These are phyloP conservation scores for Lethenteron reissneri DNA, from an alignment of 2,113 vertebrate species.

Conservation along the genomic window DNA sequence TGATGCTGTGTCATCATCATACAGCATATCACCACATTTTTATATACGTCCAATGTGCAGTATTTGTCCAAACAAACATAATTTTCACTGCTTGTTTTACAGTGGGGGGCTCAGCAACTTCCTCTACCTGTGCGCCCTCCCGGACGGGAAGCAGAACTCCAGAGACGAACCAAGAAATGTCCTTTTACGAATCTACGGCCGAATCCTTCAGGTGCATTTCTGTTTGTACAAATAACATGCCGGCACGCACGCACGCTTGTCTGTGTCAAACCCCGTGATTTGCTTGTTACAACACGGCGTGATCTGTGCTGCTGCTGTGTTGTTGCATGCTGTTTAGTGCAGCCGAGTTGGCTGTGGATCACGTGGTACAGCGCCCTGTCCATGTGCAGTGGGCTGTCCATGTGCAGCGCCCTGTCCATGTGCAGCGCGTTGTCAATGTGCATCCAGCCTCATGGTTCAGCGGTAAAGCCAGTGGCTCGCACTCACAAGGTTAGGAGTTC, in stretches of 20 bases:
- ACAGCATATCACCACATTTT: too few species aligned
- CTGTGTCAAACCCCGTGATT: not conserved
- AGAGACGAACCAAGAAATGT: constrained; percentile 47
- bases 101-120: constrained; percentile 79
- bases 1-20: too few species aligned
- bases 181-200: constrained; percentile 57
- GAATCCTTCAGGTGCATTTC: constrained; percentile 51
- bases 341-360: not conserved
- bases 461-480: too few species aligned
- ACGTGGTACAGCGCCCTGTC: not conserved
- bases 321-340: not conserved
- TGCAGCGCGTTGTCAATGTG: not conserved
- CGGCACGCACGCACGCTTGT: too few species aligned
- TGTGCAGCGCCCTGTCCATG: not conserved
- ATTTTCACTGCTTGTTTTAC: constrained; percentile 7
- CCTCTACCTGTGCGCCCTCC: constrained; percentile 53
- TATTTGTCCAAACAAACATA: not conserved
- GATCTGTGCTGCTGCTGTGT: not conserved
- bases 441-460: too few species aligned
- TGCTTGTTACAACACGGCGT: not conserved
- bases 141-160: constrained; percentile 22
- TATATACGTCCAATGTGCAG: too few species aligned
- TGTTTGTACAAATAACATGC: not conserved
- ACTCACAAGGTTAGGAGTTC: too few species aligned
- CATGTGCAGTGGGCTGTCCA: not conserved